Base-by-base conservation (phyloP, 2,797 vertebrate genomes). In the Periophthalmus magnuspinnatus region DNA sequence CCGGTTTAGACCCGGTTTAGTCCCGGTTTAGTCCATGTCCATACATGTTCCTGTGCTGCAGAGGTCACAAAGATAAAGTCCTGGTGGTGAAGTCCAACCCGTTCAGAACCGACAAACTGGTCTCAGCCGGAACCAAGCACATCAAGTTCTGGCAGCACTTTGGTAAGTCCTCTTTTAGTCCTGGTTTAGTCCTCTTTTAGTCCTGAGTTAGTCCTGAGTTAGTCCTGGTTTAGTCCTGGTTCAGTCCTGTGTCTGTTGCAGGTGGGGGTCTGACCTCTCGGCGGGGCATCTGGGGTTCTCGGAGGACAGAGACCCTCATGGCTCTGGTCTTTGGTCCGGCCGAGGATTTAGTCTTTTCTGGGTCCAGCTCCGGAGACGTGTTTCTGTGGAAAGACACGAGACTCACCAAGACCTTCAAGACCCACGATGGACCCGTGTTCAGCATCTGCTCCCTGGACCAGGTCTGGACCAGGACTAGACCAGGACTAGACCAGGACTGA, bases 141-240 rank as follows among this genome's bases (percentile, higher is more conserved):
- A 97, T 99, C 86, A 97, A 95, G 88, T 99, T 99, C 90, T 99
- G 97, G 97, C 96, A 98, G 52, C 97, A 98, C 87, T 94, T 96
- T 95, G 97, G 97, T 97, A 89, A n/a, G 16, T 14, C 17, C 47
- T 13, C 47, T 36, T 63, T 50, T 65, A 34, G 17, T 8, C 16
- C 58, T 10, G 3, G 32, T 60, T n/a, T n/a, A n/a, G 58, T 10
- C 8, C 59, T 38, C 34, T 17, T 36, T 11, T 6, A 34, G 33
- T 2, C 32, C 19, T 16, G 5, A n/a, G 28, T 17, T 6, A 45
- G 41, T 45, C 41, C 10, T 36, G 34, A n/a, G n/a, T n/a, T 28
- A 28, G 28, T 28, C 28, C 28, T 28, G 28, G 28, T 28, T 28
- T 28, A 28, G 28, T 28, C 45, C 6, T 61, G 33, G 17, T 38